A percentile compares a stretch with the other conserved stretches of the same genome.
Evolutionary conservation across 2,113 vertebrate genomes (phyloP).

Genomic region (Phyllostomus discolor): DNA sequence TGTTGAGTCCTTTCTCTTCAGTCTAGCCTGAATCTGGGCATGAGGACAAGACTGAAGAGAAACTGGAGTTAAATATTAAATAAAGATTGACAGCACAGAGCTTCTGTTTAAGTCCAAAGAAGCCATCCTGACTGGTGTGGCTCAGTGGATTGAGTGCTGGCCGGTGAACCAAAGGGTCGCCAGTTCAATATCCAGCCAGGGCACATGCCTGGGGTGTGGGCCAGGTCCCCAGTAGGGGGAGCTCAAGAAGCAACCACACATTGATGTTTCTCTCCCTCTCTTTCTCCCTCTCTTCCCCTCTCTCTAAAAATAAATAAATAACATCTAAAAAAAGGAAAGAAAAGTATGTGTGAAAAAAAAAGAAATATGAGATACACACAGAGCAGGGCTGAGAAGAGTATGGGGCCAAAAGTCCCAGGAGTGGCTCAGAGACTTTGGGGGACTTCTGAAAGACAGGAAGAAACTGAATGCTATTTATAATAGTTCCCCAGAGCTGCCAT

Average conservation of each 20-base stretch:
- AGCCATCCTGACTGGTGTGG: too few species aligned
- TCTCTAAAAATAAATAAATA: too few species aligned
- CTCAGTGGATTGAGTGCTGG: too few species aligned
- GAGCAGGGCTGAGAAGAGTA: neutral
- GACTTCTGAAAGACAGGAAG: slow-evolving; percentile 57
- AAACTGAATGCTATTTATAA: slow-evolving; percentile 63
- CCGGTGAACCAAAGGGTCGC: too few species aligned
- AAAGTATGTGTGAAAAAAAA: neutral
- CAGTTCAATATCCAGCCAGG: too few species aligned
- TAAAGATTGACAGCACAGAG: neutral
- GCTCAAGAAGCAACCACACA: too few species aligned
- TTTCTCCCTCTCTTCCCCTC: too few species aligned
- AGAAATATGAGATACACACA: neutral
- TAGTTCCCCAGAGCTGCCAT: slow-evolving; percentile 58
- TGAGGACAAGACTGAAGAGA: neutral
- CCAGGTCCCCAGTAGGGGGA: too few species aligned
- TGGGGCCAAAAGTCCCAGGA: neutral
- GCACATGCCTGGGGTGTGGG: too few species aligned
- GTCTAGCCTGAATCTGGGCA: neutral
- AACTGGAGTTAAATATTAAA: slow-evolving; percentile 42
- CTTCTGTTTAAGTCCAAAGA: neutral
- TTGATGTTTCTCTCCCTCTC: too few species aligned
- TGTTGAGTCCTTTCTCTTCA: slow-evolving; percentile 6
- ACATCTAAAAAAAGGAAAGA: too few species aligned
- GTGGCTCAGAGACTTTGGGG: neutral